These are phyloP conservation scores for Lasioglossum villosulum DNA, from an alignment of 2,888 invertebrate species.

Conservation along the genomic window DNA sequence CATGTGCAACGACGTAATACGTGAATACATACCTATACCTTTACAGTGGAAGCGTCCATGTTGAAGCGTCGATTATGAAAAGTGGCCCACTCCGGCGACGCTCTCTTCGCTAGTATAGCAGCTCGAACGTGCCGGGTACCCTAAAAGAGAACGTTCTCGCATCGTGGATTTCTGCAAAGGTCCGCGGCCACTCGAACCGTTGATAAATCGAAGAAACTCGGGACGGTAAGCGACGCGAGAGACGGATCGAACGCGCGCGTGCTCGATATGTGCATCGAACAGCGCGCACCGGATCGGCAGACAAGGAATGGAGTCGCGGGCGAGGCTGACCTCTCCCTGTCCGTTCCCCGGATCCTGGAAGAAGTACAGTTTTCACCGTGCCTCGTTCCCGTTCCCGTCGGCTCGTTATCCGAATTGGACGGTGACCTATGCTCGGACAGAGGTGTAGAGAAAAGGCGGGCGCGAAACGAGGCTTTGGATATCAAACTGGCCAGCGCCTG, in stretches of 20 bases:
- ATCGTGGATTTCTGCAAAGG: not conserved
- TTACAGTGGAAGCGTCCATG: too few species aligned
- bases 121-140: too few species aligned
- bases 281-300: not conserved
- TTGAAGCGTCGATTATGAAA: too few species aligned
- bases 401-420: constrained; percentile 57
- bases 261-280: constrained; percentile 8
- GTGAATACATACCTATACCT: too few species aligned
- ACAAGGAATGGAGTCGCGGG: not conserved
- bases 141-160: not conserved
- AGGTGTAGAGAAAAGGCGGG: constrained; percentile 55
- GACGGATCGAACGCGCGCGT: not conserved
- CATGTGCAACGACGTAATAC: too few species aligned
- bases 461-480: constrained; percentile 72
- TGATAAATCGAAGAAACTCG: not conserved
- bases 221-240: not conserved
- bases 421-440: constrained; percentile 51
- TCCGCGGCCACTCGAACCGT: not conserved
- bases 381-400: not conserved
- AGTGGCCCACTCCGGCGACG: too few species aligned
- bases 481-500: constrained; percentile 75
- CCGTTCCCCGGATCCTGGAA: constrained; percentile 49
- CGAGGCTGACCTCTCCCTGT: constrained; percentile 3
- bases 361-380: not conserved
- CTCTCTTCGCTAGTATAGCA: too few species aligned